Base-by-base conservation (phyloP, 2,113 vertebrate species). In the Pantherophis guttatus region DNA sequence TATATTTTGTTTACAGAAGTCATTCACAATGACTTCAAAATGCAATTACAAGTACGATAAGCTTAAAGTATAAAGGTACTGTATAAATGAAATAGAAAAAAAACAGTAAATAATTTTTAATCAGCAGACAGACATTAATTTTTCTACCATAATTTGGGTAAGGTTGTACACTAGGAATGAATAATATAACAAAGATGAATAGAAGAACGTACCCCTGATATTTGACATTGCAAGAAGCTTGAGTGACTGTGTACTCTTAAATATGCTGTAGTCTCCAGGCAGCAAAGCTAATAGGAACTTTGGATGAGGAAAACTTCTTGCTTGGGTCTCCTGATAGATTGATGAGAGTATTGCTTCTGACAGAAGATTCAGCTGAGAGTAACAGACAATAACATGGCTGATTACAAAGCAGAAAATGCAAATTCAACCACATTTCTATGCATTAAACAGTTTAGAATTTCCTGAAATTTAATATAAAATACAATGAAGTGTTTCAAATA, bases 351-450 rank as follows among this genome's bases (percentile, higher is more conserved):
- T 97, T 97, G 94, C 94, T 98, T 97, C 96, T 98, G 97, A 98
- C 97, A 97, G 65, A 95, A 94, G 54, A 97, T 95, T 97, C 96
- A 96, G 95, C 96, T 97, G 96, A 97, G 96, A 95, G 95, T 97
- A 97, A 97, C 96, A 97, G 97, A 98, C 94, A 98, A 97, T 98
- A 98, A 97, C 96, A 96, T 97, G 97, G 96, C 95, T 98, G 97
- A 97, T 98, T 97, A 98, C 96, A 95, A 97, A 97, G 92, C 70
- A 97, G 96, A 95, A 94, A 95, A 97, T 97, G 97, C 95, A 98
- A 98, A 98, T 98, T 97, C 92, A 95, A 92, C 95, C 95, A 96
- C 97, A 97, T 97, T 97, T 97, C 96, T 97, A 97, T 98, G 97
- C 97, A 98, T 98, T 97, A 97, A 97, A 97, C 94, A 94, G 86